Conservation (phyloP, 1,140 invertebrate species). For the Harpegnathos saltator region DNA sequence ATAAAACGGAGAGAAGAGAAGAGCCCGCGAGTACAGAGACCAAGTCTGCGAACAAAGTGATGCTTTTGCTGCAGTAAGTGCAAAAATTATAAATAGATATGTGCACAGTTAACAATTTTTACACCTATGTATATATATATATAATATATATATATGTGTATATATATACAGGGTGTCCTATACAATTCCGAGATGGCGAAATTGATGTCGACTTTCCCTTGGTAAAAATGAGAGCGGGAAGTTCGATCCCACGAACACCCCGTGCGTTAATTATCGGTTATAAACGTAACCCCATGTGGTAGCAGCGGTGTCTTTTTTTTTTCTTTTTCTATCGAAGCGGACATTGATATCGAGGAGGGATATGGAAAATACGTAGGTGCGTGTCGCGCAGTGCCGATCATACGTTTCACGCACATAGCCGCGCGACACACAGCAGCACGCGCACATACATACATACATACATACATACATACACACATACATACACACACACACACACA, state of each 20-base stretch:
- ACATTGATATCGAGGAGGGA: slow-evolving; percentile 43
- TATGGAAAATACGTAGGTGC: slow-evolving; percentile 24
- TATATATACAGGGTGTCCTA: slow-evolving; percentile 12
- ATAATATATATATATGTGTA: too few species aligned
- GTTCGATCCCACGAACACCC: slow-evolving; percentile 21
- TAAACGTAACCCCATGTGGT: slow-evolving; percentile 18
- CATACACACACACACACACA: too few species aligned
- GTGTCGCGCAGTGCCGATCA: slow-evolving; percentile 8
- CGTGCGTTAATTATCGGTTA: slow-evolving; percentile 5
- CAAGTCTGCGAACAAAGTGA: not conserved
- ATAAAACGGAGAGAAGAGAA: not conserved
- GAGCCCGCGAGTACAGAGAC: not conserved
- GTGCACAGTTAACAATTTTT: slow-evolving; percentile 52
- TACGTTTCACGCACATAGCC: not conserved
- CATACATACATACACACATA: not conserved
- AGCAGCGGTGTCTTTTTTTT: slow-evolving; percentile 10
- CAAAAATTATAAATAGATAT: slow-evolving; percentile 36
- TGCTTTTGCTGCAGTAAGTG: not conserved
- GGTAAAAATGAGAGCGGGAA: not conserved
- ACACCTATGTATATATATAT: slow-evolving; percentile 33
- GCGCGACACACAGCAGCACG: too few species aligned
- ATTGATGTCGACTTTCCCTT: not conserved
- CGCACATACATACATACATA: too few species aligned
- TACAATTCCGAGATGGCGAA: not conserved
- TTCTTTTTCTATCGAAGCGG: slow-evolving; percentile 35